Conservation (phyloP, 2,113 vertebrate genomes). For the Setophaga coronata region DNA sequence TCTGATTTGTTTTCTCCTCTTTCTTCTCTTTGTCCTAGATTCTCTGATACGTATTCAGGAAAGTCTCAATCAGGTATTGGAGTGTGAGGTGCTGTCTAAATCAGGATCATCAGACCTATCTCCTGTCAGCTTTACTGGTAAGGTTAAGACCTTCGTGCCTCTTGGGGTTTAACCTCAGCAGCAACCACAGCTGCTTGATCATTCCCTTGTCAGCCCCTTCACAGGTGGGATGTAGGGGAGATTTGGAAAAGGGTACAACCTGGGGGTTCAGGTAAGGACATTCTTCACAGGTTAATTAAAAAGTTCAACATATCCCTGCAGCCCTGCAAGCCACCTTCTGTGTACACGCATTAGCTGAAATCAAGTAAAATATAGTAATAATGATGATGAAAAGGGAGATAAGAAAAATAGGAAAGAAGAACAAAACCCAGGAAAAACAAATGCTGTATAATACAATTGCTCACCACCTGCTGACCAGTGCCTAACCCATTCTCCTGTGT, state of each 20-base stretch:
- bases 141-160: constrained; percentile 6
- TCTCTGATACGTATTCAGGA: constrained; percentile 88
- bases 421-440: neutral
- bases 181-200: neutral
- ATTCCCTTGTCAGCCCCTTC: neutral
- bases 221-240: neutral
- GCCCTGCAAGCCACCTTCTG: too few relatives aligned
- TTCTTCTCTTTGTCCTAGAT: constrained; percentile 74
- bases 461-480: neutral
- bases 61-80: constrained; percentile 71
- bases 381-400: neutral
- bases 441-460: neutral
- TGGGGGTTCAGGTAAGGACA: neutral
- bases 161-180: neutral
- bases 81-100: constrained; percentile 72
- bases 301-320: too few relatives aligned
- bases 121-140: constrained; percentile 75
- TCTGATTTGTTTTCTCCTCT: neutral
- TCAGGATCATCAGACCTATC: constrained; percentile 72
- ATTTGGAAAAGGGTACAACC: neutral
- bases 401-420: neutral
- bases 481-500: neutral
- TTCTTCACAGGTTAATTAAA: neutral
- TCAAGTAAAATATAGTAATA: neutral
- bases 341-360: neutral